phyloP scores from a whole-genome alignment of 2,113 vertebrate genomes.

The Prochilodus magdalenae region DNA sequence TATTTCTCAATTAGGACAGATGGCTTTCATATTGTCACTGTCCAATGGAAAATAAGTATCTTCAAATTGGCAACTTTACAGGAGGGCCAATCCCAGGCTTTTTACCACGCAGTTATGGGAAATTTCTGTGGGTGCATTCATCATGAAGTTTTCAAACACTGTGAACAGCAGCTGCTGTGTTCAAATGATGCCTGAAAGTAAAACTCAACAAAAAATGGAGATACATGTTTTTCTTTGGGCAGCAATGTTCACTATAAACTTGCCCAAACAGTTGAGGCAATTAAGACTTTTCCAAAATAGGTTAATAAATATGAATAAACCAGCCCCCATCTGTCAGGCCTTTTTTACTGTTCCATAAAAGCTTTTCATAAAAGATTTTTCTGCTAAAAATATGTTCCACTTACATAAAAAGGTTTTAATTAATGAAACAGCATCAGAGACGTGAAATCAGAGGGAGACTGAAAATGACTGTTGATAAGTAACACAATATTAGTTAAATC shows the following conservation, averaged over 20 bases:
- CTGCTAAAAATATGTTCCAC: neutral
- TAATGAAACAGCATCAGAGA: constrained; percentile 3
- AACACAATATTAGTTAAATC: neutral
- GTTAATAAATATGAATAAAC: neutral
- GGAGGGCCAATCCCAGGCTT: too few relatives aligned
- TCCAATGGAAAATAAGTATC: too few relatives aligned
- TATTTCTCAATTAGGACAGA: neutral
- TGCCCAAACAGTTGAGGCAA: neutral
- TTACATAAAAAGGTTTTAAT: neutral
- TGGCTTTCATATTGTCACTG: neutral
- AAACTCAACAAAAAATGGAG: too few relatives aligned
- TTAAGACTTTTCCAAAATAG: neutral
- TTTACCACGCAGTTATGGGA: too few relatives aligned
- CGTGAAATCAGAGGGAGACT: neutral
- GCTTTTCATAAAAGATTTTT: too few relatives aligned
- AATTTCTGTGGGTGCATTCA: too few relatives aligned
- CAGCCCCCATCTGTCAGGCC: neutral
- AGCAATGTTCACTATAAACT: neutral
- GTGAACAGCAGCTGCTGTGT: too few relatives aligned
- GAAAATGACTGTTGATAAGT: neutral
- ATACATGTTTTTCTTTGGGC: too few relatives aligned
- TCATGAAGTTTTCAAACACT: too few relatives aligned
- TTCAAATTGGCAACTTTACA: too few relatives aligned
- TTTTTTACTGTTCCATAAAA: too few relatives aligned
- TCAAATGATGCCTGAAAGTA: too few relatives aligned